These are phyloP conservation scores for Acromyrmex charruanus DNA, from an alignment of 1,140 invertebrate genomes.

Conservation along the genomic window DNA sequence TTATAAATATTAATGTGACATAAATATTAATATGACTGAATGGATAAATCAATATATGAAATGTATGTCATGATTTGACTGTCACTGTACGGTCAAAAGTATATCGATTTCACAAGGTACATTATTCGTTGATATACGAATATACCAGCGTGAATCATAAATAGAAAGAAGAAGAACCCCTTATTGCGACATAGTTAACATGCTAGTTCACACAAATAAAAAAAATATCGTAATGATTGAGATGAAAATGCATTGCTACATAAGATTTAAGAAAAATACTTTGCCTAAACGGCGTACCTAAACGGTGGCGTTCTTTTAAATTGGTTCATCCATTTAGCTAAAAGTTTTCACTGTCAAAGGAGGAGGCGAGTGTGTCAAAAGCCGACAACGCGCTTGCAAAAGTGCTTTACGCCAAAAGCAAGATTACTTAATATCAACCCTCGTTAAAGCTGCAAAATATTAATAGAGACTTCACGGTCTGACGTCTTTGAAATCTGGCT, in stretches of 20 bases:
- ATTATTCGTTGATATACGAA: conserved; percentile 23
- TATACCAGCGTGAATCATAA: conserved; percentile 26
- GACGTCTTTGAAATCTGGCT: conserved; percentile 62
- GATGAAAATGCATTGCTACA: not conserved
- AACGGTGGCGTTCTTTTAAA: conserved; percentile 56
- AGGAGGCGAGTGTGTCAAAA: conserved; percentile 39
- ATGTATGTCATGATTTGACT: conserved; percentile 4
- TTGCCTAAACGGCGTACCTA: conserved; percentile 20
- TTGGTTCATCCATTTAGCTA: conserved; percentile 56
- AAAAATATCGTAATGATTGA: not conserved
- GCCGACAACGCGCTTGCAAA: conserved; percentile 51
- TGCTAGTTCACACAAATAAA: not conserved
- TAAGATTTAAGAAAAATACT: conserved; percentile 19
- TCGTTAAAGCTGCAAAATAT: conserved; percentile 56
- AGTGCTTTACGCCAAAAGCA: conserved; percentile 42
- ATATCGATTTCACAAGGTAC: conserved; percentile 18
- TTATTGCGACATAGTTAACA: not conserved
- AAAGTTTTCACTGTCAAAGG: conserved; percentile 56
- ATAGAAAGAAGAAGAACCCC: not conserved
- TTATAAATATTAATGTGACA: not conserved
- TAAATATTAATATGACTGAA: not conserved
- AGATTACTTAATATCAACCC: conserved; percentile 51
- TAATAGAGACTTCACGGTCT: conserved; percentile 44
- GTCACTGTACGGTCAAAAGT: not conserved
- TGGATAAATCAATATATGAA: not conserved